These are phyloP conservation scores for Sarcophaga peregrina DNA, from an alignment of 1,140 invertebrate genomes.

Conservation along the genomic window DNA sequence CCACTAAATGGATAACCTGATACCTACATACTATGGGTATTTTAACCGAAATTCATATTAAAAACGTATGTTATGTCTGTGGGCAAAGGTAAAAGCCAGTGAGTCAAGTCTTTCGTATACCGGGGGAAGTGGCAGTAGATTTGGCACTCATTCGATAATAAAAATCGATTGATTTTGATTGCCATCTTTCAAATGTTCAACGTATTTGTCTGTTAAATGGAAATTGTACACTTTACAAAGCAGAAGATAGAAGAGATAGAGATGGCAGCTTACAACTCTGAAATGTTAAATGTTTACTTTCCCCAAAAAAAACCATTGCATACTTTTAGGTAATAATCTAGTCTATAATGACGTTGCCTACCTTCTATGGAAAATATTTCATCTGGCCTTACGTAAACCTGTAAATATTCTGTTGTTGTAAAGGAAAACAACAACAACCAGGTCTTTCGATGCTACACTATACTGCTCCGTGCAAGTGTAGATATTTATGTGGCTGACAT, in stretches of 20 bases:
- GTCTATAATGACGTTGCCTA: background rate
- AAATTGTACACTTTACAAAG: background rate
- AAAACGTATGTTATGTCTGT: too few species aligned
- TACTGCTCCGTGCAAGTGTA: background rate
- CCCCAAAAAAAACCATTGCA: background rate
- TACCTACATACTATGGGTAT: too few species aligned
- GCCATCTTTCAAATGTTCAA: background rate
- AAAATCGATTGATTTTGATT: constrained; percentile 24
- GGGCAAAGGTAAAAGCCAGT: too few species aligned
- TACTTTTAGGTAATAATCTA: constrained; percentile 11
- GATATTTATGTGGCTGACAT: constrained; percentile 7
- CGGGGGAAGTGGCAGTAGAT: background rate
- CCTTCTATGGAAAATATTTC: background rate
- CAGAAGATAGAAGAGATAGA: background rate
- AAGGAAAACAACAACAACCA: background rate
- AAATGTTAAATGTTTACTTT: background rate
- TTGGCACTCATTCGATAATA: background rate
- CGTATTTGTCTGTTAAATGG: background rate
- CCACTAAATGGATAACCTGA: too few species aligned
- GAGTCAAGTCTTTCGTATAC: too few species aligned
- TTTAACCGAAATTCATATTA: too few species aligned
- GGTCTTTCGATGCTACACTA: background rate
- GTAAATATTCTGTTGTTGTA: background rate
- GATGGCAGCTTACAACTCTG: background rate
- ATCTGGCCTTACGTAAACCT: background rate